These are phyloP conservation scores for Bos taurus DNA, from an alignment of 2,113 vertebrate genomes.

Conservation along the genomic window ARS-UCD2.0 NC_037332.1:86318501-86319000, in stretches of 20 bases:
- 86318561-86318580: background rate
- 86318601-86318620: background rate
- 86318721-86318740: no score
- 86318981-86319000: background rate
- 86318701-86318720: no score
- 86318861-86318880: no score
- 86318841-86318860: no score
- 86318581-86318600: background rate
- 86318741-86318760: no score
- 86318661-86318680: no score
- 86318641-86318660: no score
- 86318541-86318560: background rate
- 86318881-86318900: background rate
- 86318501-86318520: background rate
- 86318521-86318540: background rate
- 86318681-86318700: no score
- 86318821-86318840: no score
- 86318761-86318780: no score
- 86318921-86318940: background rate
- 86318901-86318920: background rate
- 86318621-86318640: background rate
- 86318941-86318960: background rate
- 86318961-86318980: background rate
- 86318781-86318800: no score
- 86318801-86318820: no score